These are phyloP conservation scores for Gambusia yucatana DNA, from an alignment of 2,797 vertebrate species.

Conservation along the genomic window DNA sequence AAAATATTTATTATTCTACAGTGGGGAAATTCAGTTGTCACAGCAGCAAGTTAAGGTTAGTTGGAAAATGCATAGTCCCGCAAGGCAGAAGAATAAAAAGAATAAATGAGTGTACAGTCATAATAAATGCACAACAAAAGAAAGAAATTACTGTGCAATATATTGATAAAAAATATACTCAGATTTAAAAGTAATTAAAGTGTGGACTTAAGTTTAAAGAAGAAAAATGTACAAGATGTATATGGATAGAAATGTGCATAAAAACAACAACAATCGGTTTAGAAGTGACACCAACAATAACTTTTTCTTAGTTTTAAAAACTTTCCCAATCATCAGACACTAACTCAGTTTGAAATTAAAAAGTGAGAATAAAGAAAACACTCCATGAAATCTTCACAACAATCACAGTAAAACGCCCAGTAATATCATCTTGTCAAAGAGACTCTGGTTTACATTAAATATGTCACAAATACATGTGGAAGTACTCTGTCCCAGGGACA, in stretches of 20 bases:
- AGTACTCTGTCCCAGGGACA: neutral
- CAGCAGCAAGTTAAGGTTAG: neutral
- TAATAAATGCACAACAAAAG: neutral
- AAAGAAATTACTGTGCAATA: neutral
- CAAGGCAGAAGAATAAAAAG: neutral
- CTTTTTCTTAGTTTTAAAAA: neutral
- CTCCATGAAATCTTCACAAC: neutral
- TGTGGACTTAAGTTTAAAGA: neutral
- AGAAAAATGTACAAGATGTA: neutral
- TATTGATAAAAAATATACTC: neutral
- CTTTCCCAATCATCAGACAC: neutral
- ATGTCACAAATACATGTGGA: neutral
- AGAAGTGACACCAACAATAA: neutral
- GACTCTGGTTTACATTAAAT: neutral
- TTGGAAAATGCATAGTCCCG: neutral
- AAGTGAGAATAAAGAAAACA: neutral
- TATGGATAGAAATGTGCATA: neutral
- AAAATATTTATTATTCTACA: neutral
- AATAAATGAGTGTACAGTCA: neutral
- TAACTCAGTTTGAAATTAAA: neutral
- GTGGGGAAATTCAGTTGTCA: neutral
- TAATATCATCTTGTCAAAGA: neutral
- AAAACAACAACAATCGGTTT: neutral
- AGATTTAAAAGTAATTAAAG: neutral
- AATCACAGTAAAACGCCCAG: neutral